Evolutionary conservation across 92 coral and sea anemone species (phyloP).

Genomic region (Siderastrea siderea): DNA sequence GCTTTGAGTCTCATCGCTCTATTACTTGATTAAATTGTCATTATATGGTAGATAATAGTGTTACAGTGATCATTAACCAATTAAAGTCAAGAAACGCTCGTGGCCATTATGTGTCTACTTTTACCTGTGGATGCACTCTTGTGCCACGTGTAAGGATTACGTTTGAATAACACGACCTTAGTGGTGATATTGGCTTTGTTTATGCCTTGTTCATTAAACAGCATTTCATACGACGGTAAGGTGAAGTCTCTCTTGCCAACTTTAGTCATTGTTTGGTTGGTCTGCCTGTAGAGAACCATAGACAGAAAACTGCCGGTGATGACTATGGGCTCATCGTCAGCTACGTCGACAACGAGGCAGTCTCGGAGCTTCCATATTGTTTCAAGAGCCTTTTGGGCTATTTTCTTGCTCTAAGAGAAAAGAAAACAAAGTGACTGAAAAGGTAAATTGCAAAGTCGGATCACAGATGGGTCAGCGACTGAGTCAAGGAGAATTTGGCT

Average conservation of each 20-base stretch:
- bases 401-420: slow-evolving; percentile 10
- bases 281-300: slow-evolving; percentile 14
- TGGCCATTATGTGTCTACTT: neutral
- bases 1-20: too few relatives aligned
- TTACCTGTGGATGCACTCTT: slow-evolving; percentile 41
- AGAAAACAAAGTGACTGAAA: too few relatives aligned
- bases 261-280: neutral
- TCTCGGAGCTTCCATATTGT: slow-evolving; percentile 35
- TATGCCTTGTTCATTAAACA: neutral
- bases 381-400: slow-evolving; percentile 5
- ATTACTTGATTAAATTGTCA: too few relatives aligned
- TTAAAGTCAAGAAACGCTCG: too few relatives aligned
- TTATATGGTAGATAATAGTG: too few relatives aligned
- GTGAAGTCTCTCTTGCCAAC: slow-evolving; percentile 2
- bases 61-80: too few relatives aligned
- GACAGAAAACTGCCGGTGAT: slow-evolving; percentile 15
- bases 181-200: neutral
- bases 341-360: neutral
- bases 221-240: slow-evolving; percentile 4
- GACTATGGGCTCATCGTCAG: slow-evolving; percentile 12
- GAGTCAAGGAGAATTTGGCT: too few relatives aligned
- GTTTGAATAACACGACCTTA: slow-evolving; percentile 48
- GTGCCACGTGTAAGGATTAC: slow-evolving; percentile 82
- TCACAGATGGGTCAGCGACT: too few relatives aligned
- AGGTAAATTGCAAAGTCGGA: too few relatives aligned